Evolutionary conservation across 2,797 vertebrate species (phyloP).

Genomic region (Alectoris magna): DNA sequence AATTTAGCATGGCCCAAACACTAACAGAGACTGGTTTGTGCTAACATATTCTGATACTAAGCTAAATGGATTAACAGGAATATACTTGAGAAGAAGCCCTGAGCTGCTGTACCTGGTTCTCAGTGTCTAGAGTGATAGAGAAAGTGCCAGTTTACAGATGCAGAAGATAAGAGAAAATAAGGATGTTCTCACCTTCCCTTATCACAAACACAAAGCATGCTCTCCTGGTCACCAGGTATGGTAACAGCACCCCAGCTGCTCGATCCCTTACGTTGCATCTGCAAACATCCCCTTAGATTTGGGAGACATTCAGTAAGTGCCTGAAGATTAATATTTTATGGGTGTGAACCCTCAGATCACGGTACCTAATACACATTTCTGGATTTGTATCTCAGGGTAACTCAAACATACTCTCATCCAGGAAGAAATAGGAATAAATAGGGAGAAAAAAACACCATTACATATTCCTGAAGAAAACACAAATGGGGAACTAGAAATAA

Average conservation of each 20-base stretch:
- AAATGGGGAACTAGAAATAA: not conserved
- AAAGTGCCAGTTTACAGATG: not conserved
- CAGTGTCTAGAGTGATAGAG: not conserved
- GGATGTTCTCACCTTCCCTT: not conserved
- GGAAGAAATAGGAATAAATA: constrained; percentile 10
- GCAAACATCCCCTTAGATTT: not conserved
- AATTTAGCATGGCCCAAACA: not conserved
- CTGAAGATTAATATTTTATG: not conserved
- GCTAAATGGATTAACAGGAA: not conserved
- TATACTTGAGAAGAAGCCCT: not conserved
- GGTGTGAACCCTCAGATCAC: not conserved
- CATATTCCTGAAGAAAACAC: constrained; percentile 6
- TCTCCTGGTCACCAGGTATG: not conserved
- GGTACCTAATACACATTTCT: not conserved
- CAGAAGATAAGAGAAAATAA: constrained; percentile 2
- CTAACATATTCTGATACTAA: not conserved
- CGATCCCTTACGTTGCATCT: not conserved
- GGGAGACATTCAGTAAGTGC: not conserved
- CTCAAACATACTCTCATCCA: not conserved
- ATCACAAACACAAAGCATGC: not conserved
- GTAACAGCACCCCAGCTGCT: not conserved
- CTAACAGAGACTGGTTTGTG: not conserved
- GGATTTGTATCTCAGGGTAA: not conserved
- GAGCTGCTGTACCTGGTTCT: not conserved
- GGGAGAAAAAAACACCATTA: not conserved